Evolutionary conservation across 2,113 vertebrate species (phyloP), one percentile per base, ranked within the genome.

Genomic region (Colossoma macropomum): DNA sequence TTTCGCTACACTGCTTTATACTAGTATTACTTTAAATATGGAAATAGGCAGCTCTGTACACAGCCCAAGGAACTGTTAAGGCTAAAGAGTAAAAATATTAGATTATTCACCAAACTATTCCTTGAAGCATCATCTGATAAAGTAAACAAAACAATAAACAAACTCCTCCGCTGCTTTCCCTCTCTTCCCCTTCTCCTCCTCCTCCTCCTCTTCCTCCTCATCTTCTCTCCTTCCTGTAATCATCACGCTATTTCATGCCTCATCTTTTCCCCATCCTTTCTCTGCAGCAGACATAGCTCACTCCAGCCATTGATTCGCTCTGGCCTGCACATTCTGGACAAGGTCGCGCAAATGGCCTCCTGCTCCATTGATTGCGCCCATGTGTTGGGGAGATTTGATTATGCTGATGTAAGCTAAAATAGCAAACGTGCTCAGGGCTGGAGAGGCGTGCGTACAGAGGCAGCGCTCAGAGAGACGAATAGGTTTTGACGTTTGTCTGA

Each of bases 321-420:
- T 65, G 62, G 63, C 48, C 23, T 13, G 66, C 16, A 30, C 60
- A 27, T 62, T 79, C 60, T 74, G 74, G 63, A 80, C 75, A 83
- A 83, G 81, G 85, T 81, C 86, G 80, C 52, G 75, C 62, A 84
- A 73, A 75, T 28, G 28, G 72, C 82, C 75, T 80, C 63, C 66
- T 62, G 73, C 50, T 70, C 38, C 81, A 85, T 75, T 81, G 82
- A 83, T 81, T 79, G 34, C 68, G 25, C 75, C 25, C 41, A 77
- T 65, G 48, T 68, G 82, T 71, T 56, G 50, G 65, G 73, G 72
- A 86, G 82, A 85, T 84, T 38, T 86, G 69, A 91, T 85, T 85
- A 84, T 84, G 82, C 72, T 84, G 76, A 66, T 72, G 21, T 66
- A 84, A 80, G 81, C 74, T 75, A 68, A 81, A 83, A 87, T 50